Evolutionary conservation across 2,113 vertebrate genomes (phyloP), one percentile per base, ranked within the genome.

Genomic region (Oenanthe melanoleuca): DNA sequence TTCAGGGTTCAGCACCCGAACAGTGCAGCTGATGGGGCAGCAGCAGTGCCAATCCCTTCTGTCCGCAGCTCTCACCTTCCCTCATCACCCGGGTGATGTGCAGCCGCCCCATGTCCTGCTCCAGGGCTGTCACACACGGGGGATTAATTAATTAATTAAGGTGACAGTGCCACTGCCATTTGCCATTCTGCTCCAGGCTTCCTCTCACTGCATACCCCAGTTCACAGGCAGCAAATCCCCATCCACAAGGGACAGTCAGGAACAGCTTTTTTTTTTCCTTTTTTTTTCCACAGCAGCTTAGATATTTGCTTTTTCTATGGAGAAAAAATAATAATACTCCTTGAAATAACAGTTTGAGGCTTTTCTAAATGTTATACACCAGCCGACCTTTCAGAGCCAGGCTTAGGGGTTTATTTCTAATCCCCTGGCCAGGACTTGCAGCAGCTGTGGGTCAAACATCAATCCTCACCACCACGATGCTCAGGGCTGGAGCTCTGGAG

Each of bases 401-500:
- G 72, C 56, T 92, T 92, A 70, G 82, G 89, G 94, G 65, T 71
- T 96, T 97, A 86, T 71, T 74, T 93, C 80, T 95, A 94, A 97
- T 96, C 85, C 85, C 71, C 19, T 6, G 1, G n/a, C 42, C 79
- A 88, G 63, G 78, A 82, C 21, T 77, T 40, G 79, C 79, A 37
- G 93, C 85, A 72, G 72, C 88, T 47, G 29, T 1, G 5, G 87
- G 74, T 50, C 63, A 52, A 42, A 42, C 64, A 52, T 21, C 88
- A 56, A 28, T 33, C 40, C 70, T 66, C 69, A 34, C 18, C 5
- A 4, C 23, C 2, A 3, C 6, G 1, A 7, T 6, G 60, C 88
- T 33, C 69, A 9, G 37, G 52, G 61, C n/a, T 55, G 50, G 24
- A 70, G 84, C 61, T 64, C 37, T 0, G 2, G 11, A 15, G 24